These are phyloP conservation scores for Pipistrellus nathusii DNA, from an alignment of 2,797 vertebrate genomes.

Conservation along the genomic window DNA sequence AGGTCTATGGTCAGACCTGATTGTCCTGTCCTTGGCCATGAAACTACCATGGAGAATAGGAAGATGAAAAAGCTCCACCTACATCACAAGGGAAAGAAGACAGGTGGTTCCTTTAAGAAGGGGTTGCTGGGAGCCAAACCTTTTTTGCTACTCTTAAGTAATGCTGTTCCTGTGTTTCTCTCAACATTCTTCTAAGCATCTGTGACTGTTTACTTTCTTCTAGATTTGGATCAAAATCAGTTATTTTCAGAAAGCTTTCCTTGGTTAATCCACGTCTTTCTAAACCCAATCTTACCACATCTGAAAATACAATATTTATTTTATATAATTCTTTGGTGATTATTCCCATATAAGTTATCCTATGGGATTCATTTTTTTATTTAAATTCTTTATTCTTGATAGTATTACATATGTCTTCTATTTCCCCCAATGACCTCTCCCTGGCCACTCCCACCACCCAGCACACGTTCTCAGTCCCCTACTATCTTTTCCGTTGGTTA, in stretches of 20 bases:
- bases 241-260: conserved; percentile 30
- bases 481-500: too few species aligned
- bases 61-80: not conserved
- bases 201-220: not conserved
- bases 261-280: not conserved
- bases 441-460: too few species aligned
- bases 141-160: not conserved
- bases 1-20: not conserved
- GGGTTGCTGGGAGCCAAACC: accelerated
- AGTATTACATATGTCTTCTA: too few species aligned
- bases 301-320: conserved; percentile 26
- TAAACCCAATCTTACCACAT: not conserved
- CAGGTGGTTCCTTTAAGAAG: not conserved
- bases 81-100: not conserved
- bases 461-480: too few species aligned
- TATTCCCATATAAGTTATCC: not conserved
- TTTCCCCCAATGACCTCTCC: too few species aligned
- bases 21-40: not conserved
- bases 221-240: not conserved
- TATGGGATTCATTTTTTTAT: not conserved
- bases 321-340: not conserved
- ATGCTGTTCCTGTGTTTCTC: not conserved
- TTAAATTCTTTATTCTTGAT: too few species aligned
- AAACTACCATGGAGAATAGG: not conserved
- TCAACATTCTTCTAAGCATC: not conserved